Base-by-base conservation (phyloP, 2,888 invertebrate genomes). In the Ormia ochracea region DNA sequence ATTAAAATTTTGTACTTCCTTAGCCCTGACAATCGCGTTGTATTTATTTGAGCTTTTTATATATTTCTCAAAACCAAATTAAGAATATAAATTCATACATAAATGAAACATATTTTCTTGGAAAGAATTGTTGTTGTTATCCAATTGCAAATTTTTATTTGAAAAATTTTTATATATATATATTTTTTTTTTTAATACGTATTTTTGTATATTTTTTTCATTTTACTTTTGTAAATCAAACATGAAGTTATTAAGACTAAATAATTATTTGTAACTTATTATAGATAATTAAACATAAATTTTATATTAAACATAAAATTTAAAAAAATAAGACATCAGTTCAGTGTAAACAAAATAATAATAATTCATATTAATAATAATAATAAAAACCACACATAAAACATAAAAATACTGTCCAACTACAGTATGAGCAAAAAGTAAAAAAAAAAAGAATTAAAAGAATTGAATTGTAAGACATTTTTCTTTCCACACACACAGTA, bases 131-230 rank as follows among this genome's bases (percentile, higher is more conserved):
- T n/a, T n/a, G n/a, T n/a, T n/a, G n/a, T 81, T 59, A 78, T 73
- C 78, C 75, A 76, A 73, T 76, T 78, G 73, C 59, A 78, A 78
- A 73, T 63, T 63, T 76, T 72, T 75, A 74, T 70, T 81, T 72
- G 69, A 31, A 12, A 54, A 7, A 54, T 43, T 19, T 43, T 19
- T 43, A 21, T n/a, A n/a, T n/a, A n/a, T n/a, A n/a, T n/a, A n/a
- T n/a, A n/a, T n/a, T n/a, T n/a, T n/a, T 63, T 68, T 68, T 68
- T 43, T 63, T 14, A 50, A 21, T 65, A 68, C 6, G 23, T 63
- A 33, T 59, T 54, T 36, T 65, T 36, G 5, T 21, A 50, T 69
- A 38, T 28, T 28, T 31, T 56, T 23, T 58, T 36, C 45, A 50
- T 56, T 66, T 63, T 68, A 28, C 63, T 54, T 38, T 58, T 31